Conservation (phyloP, 2,888 invertebrate species). For the Plebejus melissa region DNA sequence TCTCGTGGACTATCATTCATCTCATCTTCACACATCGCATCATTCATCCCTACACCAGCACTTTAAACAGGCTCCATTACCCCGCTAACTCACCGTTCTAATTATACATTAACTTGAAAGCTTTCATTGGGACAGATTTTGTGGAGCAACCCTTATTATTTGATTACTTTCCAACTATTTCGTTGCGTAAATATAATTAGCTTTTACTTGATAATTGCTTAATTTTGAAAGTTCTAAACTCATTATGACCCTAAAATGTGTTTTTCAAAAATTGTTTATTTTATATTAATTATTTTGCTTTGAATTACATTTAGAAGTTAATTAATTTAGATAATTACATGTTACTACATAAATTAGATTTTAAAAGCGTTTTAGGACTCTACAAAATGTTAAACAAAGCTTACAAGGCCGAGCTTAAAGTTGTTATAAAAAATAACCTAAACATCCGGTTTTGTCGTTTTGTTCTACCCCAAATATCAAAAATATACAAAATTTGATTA, state of each 20-base stretch:
- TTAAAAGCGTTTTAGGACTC: no score
- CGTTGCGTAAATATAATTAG: neutral
- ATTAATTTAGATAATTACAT: neutral
- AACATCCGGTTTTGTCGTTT: no score
- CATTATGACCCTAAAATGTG: neutral
- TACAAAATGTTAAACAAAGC: no score
- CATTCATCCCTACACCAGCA: neutral
- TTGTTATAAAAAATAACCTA: no score
- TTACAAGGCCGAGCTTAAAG: no score
- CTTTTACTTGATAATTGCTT: neutral
- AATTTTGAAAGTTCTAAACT: neutral
- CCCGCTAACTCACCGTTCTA: neutral
- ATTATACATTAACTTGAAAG: slow-evolving; percentile 10
- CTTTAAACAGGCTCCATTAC: neutral
- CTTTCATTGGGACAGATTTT: slow-evolving; percentile 1
- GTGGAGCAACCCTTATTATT: slow-evolving; percentile 10
- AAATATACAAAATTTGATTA: no score
- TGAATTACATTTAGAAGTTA: neutral
- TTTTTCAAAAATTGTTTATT: neutral
- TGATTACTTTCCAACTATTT: neutral
- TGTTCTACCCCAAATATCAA: no score
- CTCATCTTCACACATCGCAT: no score
- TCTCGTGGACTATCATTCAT: no score
- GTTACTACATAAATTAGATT: no score
- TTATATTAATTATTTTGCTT: neutral